Evolutionary conservation across 2,888 invertebrate species (phyloP), one percentile per base, ranked within the genome.

Genomic region (Blastobasis lacticolella): DNA sequence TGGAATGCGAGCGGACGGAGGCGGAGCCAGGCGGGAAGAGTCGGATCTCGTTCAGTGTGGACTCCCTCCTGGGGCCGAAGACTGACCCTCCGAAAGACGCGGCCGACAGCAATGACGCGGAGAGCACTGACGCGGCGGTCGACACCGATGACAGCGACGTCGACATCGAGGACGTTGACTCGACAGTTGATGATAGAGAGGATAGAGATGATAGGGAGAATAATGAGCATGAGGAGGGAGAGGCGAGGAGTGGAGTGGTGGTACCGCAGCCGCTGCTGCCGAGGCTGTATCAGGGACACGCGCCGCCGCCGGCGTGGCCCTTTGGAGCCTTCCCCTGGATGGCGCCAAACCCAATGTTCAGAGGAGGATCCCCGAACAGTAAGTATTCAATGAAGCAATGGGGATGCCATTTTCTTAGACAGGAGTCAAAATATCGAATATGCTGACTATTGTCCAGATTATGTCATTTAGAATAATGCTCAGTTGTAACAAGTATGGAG

Each of bases 31-130:
- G 90, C 66, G 81, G 90, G 58, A 91, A 91, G 71, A 89, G 92
- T 62, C 92, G 93, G 64, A 93, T 93, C 69, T 93, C 93, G 56
- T 93, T 93, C 76, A 93, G 93, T 80, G 93, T 93, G 48, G 93
- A 93, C 76, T 90, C 93, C 0, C 70, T 93, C 36, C 73, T 93
- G 41, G 81, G 85, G 37, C 73, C 84, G 61, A 71, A 82, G 60
- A 73, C 66, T 23, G 76, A 79, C 45, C 66, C 76, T 3, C 75
- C 78, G 0, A 78, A 81, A 55, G 81, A 78, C 38, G 68, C 72
- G 7, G 57, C 54, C 9, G 84, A 85, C 48, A 84, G 82, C 58
- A 81, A 82, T 55, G 88, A 88, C 49, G 82, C 81, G 0, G 87
- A 87, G 53, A 81, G 84, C 55, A 77, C 76, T 4, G 76, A 74